Evolutionary conservation across 2,888 invertebrate genomes (phyloP), one percentile per base, ranked within the genome.

Genomic region (Capitulum mitella): DNA sequence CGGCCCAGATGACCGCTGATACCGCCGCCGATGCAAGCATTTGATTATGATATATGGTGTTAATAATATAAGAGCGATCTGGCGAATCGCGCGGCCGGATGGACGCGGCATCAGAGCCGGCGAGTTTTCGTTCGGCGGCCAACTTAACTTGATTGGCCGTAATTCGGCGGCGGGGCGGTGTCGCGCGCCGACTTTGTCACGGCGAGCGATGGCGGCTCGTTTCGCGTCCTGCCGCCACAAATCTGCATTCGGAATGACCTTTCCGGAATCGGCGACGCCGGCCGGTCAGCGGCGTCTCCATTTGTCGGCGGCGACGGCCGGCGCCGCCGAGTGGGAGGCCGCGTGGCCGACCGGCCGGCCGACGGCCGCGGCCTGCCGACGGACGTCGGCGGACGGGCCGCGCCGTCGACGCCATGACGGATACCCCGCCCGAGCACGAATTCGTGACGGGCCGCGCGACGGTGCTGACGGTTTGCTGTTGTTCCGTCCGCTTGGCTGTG

Each of bases 221-320:
- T 40, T 1, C 5, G 19, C 40, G 40, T 26, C 26, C 70, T 22
- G 40, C 37, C 26, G 40, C 29, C 70, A 40, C 70, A 70, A 40
- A 70, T 70, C 70, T 70, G 70, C 70, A 70, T 70, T 58, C 40
- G 37, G 29, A 37, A 70, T 70, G 70, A 40, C 70, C 64, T 64
- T 64, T 64, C n/a, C 34, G 34, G 51, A 51, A 5, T 22, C 51
- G 51, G 51, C 51, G 22, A 16, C 19, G 51, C 19, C 32, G 34
- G 64, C 64, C 22, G 64, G 14, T 34, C 64, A 29, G 37, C 37
- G 14, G 37, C 14, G 70, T 70, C 40, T 40, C 26, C 40, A 70
- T 70, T 37, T 37, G 70, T 40, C 37, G 40, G 10, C 40, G 70
- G 37, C 70, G 26, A 40, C 37, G 37, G 37, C 22, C 37, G 26